Base-by-base conservation (phyloP, 2,797 vertebrate species). In the Ciconia nigra region DNA sequence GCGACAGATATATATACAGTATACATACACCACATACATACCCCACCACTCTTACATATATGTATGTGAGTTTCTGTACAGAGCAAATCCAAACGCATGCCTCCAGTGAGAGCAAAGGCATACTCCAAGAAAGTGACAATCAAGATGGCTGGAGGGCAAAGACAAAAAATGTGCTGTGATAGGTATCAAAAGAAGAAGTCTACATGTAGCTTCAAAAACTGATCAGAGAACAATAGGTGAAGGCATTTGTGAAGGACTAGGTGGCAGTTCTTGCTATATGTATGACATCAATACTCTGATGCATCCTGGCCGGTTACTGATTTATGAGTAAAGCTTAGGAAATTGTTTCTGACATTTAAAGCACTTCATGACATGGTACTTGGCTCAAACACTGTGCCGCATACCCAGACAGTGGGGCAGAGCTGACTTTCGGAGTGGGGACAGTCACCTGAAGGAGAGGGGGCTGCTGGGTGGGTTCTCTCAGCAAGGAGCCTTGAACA, bases 381-480 rank as follows among this genome's bases (percentile, higher is more conserved):
- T 78, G 52, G 33, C 31, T 59, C 22, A 78, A 67, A 57, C 1
- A 1, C 15, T 63, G 9, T 55, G 14, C 35, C 3, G 3, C 1
- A 0, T 57, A 47, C 10, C 22, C 24, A 52, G 44, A 62, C 20
- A 69, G 15, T 26, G 71, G 61, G 52, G 82, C 31, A 67, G 31
- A 79, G 17, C 13, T 58, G 31, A 57, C 9, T 52, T 13, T 25
- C 9, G 19, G 20, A 39, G 31, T 10, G 9, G 16, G 33, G 42
- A 2, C 15, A 22, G 18, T 39, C 37, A 54, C 17, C 13, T 74
- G 44, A 92, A 62, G 2, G 5, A 28, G 21, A 25, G 15, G 3
- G 6, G 5, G 5, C 16, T 81, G 8, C 26, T 1, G 1, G 24
- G 1, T 44, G 7, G 9, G 10, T n/a, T 61, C 10, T 49, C 26